Base-by-base conservation (phyloP, 2,888 invertebrate species). In the Galerucella nymphaeae region DNA sequence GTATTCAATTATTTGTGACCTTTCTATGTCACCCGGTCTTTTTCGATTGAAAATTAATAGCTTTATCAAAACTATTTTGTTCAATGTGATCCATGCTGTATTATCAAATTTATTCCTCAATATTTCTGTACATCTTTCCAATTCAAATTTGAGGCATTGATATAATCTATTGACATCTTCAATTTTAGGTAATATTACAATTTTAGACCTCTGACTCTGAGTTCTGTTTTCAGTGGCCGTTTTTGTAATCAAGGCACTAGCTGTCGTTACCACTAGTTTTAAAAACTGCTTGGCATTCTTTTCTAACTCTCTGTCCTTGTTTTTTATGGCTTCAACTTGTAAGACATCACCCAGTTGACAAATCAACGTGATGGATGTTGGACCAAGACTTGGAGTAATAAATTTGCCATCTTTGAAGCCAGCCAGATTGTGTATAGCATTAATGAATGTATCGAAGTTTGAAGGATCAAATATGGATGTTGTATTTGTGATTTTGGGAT, bases 201-300 rank as follows among this genome's bases (percentile, higher is more conserved):
- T 48, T 23, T 63, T 63, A 11, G n/a, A n/a, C n/a, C 63, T 45
- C 23, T 45, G 45, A 48, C n/a, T 18, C 23, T 63, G 45, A 18
- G 45, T 48, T 3, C 45, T 45, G 23, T 63, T 63, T 63, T 63
- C 63, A 48, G n/a, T 14, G n/a, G 66, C 66, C 57, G 57, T 58
- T 66, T 66, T 58, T 57, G 55, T 57, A 18, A 68, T 68, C n/a
- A 68, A 59, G n/a, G 58, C 58, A 53, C 23, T 68, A 8, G 59
- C 20, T 23, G 30, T 41, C 4, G 48, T 59, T 59, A 45, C 42
- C 20, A 68, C 59, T 48, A 68, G 53, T 20, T 30, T 61, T 30
- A 58, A 68, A 61, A 68, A 68, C 42, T 45, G 58, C 30, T 30
- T 41, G 16, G 30, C 45, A 48, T 68, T 50, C 14, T 59, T 58